Conservation (phyloP, 2,797 vertebrate species). For the Mormyrops boulengeri region DNA sequence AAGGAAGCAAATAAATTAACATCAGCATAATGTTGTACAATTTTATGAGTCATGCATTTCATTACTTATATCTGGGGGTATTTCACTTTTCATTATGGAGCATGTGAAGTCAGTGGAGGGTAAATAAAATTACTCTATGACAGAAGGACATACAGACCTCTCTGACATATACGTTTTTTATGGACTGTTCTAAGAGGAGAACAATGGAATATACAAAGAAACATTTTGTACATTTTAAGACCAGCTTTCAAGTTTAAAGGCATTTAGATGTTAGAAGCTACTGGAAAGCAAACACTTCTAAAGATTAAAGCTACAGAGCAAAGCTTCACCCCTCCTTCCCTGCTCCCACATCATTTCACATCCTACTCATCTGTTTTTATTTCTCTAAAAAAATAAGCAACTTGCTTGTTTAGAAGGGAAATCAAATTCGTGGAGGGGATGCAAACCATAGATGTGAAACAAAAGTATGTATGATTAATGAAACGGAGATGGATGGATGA, state of each 20-base stretch:
- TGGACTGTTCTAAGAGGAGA: not conserved
- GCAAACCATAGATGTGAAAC: not conserved
- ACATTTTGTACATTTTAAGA: not conserved
- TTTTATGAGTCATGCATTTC: not conserved
- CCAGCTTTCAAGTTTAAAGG: not conserved
- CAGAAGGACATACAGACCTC: not conserved
- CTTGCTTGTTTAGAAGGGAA: not conserved
- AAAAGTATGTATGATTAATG: not conserved
- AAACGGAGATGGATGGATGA: not conserved
- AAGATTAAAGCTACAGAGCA: not conserved
- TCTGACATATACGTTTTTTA: not conserved
- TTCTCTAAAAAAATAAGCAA: not conserved
- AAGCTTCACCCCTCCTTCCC: not conserved
- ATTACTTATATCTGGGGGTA: not conserved
- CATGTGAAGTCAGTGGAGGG: not conserved
- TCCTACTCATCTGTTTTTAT: not conserved
- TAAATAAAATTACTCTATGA: not conserved
- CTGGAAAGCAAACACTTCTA: not conserved
- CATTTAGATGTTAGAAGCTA: not conserved
- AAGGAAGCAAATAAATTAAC: not conserved
- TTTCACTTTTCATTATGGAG: not conserved
- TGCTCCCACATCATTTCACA: not conserved
- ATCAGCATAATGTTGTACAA: not conserved
- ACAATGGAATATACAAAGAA: not conserved
- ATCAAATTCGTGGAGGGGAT: not conserved